phyloP scores from a whole-genome alignment of 1,140 invertebrate genomes.

The Anthonomus grandis region DNA sequence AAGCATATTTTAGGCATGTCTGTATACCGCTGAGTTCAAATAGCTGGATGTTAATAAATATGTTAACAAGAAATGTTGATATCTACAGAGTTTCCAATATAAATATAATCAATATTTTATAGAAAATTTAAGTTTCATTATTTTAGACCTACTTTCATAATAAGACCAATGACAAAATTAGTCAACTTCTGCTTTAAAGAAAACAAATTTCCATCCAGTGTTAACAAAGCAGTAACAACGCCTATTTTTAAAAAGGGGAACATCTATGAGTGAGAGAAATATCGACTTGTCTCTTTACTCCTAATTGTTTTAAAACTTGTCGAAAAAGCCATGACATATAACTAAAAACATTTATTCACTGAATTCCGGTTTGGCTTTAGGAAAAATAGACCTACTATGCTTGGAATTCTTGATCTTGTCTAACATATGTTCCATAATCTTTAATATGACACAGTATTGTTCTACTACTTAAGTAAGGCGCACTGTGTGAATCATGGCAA shows the following conservation, averaged over 20 bases:
- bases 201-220: not conserved
- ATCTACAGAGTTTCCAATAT: too few relatives aligned
- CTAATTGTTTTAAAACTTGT: not conserved
- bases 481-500: too few relatives aligned
- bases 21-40: too few relatives aligned
- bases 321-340: not conserved
- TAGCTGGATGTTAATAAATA: too few relatives aligned
- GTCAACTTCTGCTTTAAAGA: not conserved
- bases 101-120: too few relatives aligned
- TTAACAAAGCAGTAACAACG: not conserved
- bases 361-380: not conserved
- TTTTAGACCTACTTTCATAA: too few relatives aligned
- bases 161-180: not conserved
- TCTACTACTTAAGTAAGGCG: too few relatives aligned
- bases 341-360: not conserved
- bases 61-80: too few relatives aligned
- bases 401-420: not conserved
- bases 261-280: not conserved
- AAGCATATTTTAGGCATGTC: too few relatives aligned
- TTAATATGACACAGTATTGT: too few relatives aligned
- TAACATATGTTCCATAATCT: too few relatives aligned
- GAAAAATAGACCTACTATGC: not conserved
- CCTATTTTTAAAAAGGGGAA: not conserved
- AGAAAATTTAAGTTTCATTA: too few relatives aligned
- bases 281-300: not conserved